Base-by-base conservation (phyloP, 2,888 invertebrate genomes). In the Oxycera nigricornis region DNA sequence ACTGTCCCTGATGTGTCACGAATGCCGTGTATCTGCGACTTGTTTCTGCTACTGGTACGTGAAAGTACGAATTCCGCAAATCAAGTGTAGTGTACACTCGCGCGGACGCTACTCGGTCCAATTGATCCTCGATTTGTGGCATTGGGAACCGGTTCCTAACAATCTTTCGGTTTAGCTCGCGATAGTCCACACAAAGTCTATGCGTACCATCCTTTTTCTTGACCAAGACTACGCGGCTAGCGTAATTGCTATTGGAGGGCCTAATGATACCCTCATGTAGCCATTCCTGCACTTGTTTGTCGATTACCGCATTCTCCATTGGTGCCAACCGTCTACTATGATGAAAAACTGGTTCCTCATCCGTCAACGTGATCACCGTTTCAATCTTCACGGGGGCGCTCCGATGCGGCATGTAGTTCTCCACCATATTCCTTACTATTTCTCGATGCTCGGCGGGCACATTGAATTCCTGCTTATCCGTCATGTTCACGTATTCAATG, bases 61-160 rank as follows among this genome's bases (percentile, higher is more conserved):
- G 82, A 52, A 81, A 81, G 68, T 80, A 82, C 0, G 80, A 80
- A 14, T 79, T 80, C 0, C 79, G 77, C 2, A 82, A 65, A 72
- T 79, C 80, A 17, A 81, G 62, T 26, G 79, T 76, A 7, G 75
- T 79, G 28, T 80, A 81, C 41, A 46, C 79, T 6, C 57, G 74
- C 24, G 79, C 78, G 14, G 79, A 79, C 57, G 76, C 75, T 4
- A 80, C 68, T 35, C 74, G 74, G 24, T 80, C 77, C 7, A 82
- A 31, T 67, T 77, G 77, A 28, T 81, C 81, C 4, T 81, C 79
- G 7, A 79, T 78, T 11, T 75, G 46, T 6, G 80, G 80, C 72
- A 79, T 31, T 1, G 79, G n/a, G 55, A 76, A 79, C 76, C 39
- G 76, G 35, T 41, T 79, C 72, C 72, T 78, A 74, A 76, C 75